phyloP scores from a whole-genome alignment of 2,888 invertebrate genomes.

The Papilio protenor region DNA sequence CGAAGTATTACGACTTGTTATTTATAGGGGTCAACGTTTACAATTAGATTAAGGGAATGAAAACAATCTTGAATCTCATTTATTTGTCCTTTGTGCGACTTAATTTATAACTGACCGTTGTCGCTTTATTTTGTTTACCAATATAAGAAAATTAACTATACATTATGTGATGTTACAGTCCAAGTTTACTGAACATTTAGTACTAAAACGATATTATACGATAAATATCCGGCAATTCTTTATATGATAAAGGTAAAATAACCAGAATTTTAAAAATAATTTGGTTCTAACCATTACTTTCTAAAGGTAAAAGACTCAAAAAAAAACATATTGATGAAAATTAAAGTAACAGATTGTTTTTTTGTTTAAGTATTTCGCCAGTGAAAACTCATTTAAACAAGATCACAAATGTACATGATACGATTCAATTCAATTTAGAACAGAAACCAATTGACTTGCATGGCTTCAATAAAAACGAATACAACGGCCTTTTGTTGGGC shows the following conservation, averaged over 20 bases:
- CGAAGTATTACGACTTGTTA: conserved; percentile 15
- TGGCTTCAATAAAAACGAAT: conserved; percentile 18
- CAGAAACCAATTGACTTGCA: conserved; percentile 26
- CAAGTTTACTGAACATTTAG: too few species aligned
- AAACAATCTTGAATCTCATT: conserved; percentile 16
- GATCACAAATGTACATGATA: conserved; percentile 3
- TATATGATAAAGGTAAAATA: too few species aligned
- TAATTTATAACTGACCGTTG: background rate
- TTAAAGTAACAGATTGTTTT: background rate
- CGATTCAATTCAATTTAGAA: conserved; percentile 17
- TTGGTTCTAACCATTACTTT: too few species aligned
- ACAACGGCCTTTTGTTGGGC: conserved; percentile 9
- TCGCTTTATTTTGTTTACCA: background rate
- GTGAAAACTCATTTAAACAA: background rate
- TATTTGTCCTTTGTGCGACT: background rate
- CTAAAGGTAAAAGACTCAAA: background rate
- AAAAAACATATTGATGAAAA: background rate
- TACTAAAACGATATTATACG: too few species aligned
- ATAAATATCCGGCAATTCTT: too few species aligned
- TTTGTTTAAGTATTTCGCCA: background rate
- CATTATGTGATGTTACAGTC: background rate
- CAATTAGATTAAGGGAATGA: conserved; percentile 21
- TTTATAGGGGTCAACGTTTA: conserved; percentile 12
- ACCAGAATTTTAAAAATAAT: too few species aligned
- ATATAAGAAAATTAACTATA: background rate